These are phyloP conservation scores for Stratiomys singularior DNA, from an alignment of 2,888 invertebrate genomes.

Conservation along the genomic window DNA sequence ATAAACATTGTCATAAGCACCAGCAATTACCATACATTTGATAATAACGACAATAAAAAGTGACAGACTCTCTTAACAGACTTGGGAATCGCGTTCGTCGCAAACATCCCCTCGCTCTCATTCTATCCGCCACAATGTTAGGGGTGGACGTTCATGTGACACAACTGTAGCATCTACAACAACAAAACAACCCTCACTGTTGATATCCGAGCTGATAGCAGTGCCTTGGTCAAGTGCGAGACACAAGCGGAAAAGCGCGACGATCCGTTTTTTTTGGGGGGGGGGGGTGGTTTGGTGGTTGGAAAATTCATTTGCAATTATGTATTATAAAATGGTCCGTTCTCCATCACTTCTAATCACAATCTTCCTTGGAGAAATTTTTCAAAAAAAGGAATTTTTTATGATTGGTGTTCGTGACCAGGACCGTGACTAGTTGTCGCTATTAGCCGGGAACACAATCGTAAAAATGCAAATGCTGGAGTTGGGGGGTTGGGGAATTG, in stretches of 20 bases:
- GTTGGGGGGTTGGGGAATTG: not conserved
- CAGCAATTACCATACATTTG: slow-evolving; percentile 53
- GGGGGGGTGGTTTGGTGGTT: not conserved
- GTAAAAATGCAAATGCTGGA: slow-evolving; percentile 41
- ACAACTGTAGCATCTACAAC: not conserved
- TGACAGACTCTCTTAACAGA: slow-evolving; percentile 44
- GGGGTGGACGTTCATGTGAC: slow-evolving; percentile 17
- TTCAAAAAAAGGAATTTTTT: slow-evolving; percentile 12
- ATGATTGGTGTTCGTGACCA: slow-evolving; percentile 41
- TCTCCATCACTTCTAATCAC: slow-evolving; percentile 44
- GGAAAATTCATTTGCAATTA: slow-evolving; percentile 44
- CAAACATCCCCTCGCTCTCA: too few species aligned
- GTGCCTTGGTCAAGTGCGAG: slow-evolving; percentile 7
- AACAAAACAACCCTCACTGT: not conserved
- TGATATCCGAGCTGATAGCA: not conserved
- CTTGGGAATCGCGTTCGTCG: slow-evolving; percentile 14
- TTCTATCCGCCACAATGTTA: not conserved
- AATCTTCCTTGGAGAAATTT: slow-evolving; percentile 27
- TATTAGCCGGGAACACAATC: slow-evolving; percentile 14
- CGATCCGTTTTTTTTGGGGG: not conserved
- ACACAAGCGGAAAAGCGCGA: not conserved
- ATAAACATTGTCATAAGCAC: slow-evolving; percentile 51
- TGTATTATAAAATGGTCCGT: slow-evolving; percentile 38
- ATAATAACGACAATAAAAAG: slow-evolving; percentile 51
- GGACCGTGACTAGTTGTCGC: slow-evolving; percentile 7